These are phyloP conservation scores for Nematostella vectensis DNA, from an alignment of 92 coral and sea anemone genomes.

Conservation along the genomic window DNA sequence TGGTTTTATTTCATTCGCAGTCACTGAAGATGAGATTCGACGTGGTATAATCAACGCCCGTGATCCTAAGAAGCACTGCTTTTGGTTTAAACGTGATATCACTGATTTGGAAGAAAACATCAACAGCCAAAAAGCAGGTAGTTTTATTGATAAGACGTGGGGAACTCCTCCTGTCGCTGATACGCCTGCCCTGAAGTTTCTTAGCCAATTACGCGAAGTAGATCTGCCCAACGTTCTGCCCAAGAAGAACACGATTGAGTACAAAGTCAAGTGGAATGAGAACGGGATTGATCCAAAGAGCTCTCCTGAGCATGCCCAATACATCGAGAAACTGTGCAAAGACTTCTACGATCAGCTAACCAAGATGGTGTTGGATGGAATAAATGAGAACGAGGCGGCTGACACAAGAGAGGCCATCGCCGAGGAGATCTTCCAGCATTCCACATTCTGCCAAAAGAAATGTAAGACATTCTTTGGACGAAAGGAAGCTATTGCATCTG, in stretches of 20 bases:
- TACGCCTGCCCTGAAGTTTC: conserved; percentile 56
- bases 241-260: conserved; percentile 34
- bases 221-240: conserved; percentile 58
- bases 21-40: conserved; percentile 97
- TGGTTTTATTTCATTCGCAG: too few relatives aligned
- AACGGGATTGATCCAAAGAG: conserved; percentile 69
- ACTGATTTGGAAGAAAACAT: conserved; percentile 44
- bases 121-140: conserved; percentile 60
- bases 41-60: conserved; percentile 72
- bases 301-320: conserved; percentile 62
- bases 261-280: conserved; percentile 73
- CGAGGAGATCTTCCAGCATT: conserved; percentile 86
- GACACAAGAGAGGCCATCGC: conserved; percentile 60
- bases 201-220: conserved; percentile 59
- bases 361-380: conserved; percentile 58
- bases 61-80: conserved; percentile 63
- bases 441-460: conserved; percentile 82
- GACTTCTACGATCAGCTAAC: conserved; percentile 71
- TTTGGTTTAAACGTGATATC: conserved; percentile 89
- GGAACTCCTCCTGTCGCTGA: conserved; percentile 52
- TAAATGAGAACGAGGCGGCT: conserved; percentile 54
- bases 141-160: conserved; percentile 86
- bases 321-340: conserved; percentile 58
- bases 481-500: conserved; percentile 40
- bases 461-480: conserved; percentile 80